Evolutionary conservation across 2,888 invertebrate genomes (phyloP).

Genomic region (Acleris cristana): DNA sequence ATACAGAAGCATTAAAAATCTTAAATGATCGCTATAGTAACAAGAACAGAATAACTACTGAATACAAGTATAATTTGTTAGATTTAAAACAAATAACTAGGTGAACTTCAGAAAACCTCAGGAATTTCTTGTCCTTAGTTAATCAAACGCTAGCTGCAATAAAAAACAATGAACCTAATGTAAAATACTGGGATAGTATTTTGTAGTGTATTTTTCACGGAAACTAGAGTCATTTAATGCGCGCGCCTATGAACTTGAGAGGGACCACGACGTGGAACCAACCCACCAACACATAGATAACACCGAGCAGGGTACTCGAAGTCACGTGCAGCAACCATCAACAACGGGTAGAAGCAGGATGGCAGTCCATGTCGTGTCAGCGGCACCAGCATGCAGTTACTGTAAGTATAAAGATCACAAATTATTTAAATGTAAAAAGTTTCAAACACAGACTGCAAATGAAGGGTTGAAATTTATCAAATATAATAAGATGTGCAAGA

Average conservation of each 20-base stretch:
- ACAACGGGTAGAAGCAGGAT: neutral
- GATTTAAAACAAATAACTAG: slow-evolving; percentile 28
- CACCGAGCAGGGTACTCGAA: slow-evolving; percentile 1
- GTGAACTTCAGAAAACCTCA: slow-evolving; percentile 9
- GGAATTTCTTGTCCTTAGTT: slow-evolving; percentile 34
- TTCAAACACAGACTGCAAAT: slow-evolving; percentile 14
- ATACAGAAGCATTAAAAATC: slow-evolving; percentile 25
- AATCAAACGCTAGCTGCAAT: too few species aligned
- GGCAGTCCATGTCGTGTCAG: neutral
- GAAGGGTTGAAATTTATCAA: slow-evolving; percentile 23
- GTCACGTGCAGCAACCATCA: neutral
- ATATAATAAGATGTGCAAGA: slow-evolving; percentile 12
- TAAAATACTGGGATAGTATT: slow-evolving; percentile 37
- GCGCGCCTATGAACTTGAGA: slow-evolving; percentile 32
- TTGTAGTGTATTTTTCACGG: slow-evolving; percentile 37
- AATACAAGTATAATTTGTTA: slow-evolving; percentile 26
- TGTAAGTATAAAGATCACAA: slow-evolving; percentile 36
- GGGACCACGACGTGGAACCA: slow-evolving; percentile 16
- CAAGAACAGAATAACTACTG: slow-evolving; percentile 25
- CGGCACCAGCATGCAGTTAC: slow-evolving; percentile 8
- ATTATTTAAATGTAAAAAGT: slow-evolving; percentile 27
- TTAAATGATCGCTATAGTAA: slow-evolving; percentile 37
- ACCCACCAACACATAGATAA: slow-evolving; percentile 35
- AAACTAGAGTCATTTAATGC: slow-evolving; percentile 37
- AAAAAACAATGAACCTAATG: slow-evolving; percentile 22